These are phyloP conservation scores for Tragulus kanchil DNA, from an alignment of 2,113 vertebrate species.

Conservation along the genomic window DNA sequence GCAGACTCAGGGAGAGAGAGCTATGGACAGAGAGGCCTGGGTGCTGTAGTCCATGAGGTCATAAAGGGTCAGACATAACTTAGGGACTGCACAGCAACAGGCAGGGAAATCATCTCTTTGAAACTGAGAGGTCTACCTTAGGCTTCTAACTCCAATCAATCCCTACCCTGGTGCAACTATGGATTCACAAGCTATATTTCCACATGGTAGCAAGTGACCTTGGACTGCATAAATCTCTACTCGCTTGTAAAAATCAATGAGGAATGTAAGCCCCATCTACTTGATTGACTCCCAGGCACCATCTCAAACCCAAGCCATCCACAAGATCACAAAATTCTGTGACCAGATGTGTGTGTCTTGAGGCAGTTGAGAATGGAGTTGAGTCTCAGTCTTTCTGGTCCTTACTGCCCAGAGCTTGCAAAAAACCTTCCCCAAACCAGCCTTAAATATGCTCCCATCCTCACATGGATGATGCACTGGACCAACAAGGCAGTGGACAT, in stretches of 20 bases:
- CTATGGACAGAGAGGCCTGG: too few species aligned
- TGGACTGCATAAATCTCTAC: neutral
- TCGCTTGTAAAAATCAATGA: too few species aligned
- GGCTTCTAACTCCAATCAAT: too few species aligned
- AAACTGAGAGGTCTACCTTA: neutral
- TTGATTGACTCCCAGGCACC: neutral
- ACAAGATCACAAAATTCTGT: neutral
- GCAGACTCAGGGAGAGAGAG: too few species aligned
- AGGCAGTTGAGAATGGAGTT: neutral
- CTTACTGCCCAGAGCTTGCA: neutral
- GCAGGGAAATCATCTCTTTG: neutral
- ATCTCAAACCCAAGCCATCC: neutral
- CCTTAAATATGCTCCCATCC: neutral
- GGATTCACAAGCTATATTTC: neutral
- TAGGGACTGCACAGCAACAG: neutral
- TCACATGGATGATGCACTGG: neutral
- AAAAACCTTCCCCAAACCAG: neutral
- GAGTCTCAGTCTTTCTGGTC: neutral
- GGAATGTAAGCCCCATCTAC: neutral
- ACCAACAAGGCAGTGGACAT: too few species aligned
- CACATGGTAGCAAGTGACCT: too few species aligned
- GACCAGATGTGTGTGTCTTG: neutral
- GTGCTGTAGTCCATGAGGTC: too few species aligned
- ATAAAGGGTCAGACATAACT: too few species aligned
- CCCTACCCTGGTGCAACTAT: neutral